Evolutionary conservation across 2,113 vertebrate species (phyloP), one percentile per base, ranked within the genome.

Genomic region (Myrmecobius fasciatus): DNA sequence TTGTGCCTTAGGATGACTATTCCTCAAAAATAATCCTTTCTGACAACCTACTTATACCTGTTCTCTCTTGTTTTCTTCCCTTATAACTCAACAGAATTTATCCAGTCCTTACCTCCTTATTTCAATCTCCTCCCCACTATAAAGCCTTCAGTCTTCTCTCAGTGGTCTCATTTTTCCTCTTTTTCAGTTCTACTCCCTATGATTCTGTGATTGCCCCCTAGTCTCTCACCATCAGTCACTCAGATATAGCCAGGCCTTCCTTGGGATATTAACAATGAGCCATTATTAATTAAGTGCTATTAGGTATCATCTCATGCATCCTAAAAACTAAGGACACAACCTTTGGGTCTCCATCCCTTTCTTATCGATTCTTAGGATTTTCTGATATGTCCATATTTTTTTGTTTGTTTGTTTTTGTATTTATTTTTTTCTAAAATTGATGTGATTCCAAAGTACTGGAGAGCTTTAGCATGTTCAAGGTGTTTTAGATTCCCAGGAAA

Each of bases 241-340:
- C 46, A 46, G 91, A 92, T 47, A 91, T 49, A 91, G 51, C 25
- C 90, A 83, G 89, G n/a, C 53, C 36, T 60, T 92, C 48, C 94
- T 94, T 49, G 83, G 90, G 92, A 14, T 92, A 91, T 54, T 52
- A 75, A n/a, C 31, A 94, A 93, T 94, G 53, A 53, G 67, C 89
- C 31, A 67, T 67, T n/a, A n/a, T n/a, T n/a, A n/a, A n/a, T n/a
- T 67, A 93, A 92, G 89, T 90, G 20, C 48, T 51, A 89, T 83
- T 92, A 91, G 94, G 49, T 46, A 48, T 52, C 47, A 91, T 91
- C 75, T 90, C 60, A 54, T 93, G 92, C 67, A 95, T 93, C 53
- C 89, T 94, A 91, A 92, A 25, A 89, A 94, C 14, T 94, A 92
- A 93, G 92, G 5, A 91, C 83, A 90, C 88, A 88, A 20, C 4